These are phyloP conservation scores for Chelidonichthys spinosus DNA, from an alignment of 2,797 vertebrate genomes.

Conservation along the genomic window DNA sequence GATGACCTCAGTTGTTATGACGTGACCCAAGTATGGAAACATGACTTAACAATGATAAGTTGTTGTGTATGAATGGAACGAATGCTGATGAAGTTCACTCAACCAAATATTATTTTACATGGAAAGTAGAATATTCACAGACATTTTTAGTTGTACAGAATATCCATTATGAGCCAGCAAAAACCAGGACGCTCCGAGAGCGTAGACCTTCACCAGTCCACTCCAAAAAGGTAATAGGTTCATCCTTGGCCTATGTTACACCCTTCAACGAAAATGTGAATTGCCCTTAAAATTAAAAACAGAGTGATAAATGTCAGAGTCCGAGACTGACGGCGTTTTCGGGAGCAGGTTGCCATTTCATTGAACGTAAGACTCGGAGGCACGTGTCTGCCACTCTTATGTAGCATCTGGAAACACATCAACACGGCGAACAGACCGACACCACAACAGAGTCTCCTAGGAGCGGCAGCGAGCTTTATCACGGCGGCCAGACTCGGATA, in stretches of 20 bases:
- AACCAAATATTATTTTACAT: neutral
- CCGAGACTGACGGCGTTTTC: neutral
- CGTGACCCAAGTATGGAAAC: neutral
- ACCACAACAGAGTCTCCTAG: slow-evolving; percentile 26
- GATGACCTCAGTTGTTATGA: neutral
- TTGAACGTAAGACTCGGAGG: neutral
- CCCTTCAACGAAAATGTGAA: neutral
- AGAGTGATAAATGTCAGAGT: neutral
- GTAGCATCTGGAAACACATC: slow-evolving; percentile 2
- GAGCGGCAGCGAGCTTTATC: slow-evolving; percentile 54
- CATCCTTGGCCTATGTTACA: neutral
- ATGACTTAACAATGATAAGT: too few relatives aligned
- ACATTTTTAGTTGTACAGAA: neutral
- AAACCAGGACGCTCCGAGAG: neutral
- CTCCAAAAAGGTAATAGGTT: neutral
- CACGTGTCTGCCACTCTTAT: slow-evolving; percentile 1
- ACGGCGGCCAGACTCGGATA: slow-evolving; percentile 51
- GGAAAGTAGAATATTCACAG: neutral
- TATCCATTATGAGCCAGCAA: neutral
- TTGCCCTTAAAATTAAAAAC: neutral
- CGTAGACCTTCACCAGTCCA: neutral
- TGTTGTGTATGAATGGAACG: neutral
- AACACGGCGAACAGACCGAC: slow-evolving; percentile 6
- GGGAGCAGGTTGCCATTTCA: neutral
- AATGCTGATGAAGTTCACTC: neutral